A percentile compares a stretch with the other conserved stretches of the same genome.
Evolutionary conservation across 1,140 invertebrate genomes (phyloP).

Genomic region (Trichoplusia ni): DNA sequence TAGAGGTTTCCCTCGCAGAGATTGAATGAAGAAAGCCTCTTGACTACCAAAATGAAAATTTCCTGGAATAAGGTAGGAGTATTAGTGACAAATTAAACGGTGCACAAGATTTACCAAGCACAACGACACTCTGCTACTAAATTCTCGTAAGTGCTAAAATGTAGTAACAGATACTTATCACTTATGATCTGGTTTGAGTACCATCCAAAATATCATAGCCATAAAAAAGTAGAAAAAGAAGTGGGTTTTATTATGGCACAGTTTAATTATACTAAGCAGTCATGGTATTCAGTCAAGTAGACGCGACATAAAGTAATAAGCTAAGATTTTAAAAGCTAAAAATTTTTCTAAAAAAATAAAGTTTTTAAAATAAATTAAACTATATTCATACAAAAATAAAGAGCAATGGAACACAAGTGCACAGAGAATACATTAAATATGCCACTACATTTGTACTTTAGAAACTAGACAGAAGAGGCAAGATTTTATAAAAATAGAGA

Average conservation of each 20-base stretch:
- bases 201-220: too few relatives aligned
- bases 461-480: slow-evolving; percentile 31
- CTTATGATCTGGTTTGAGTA: too few relatives aligned
- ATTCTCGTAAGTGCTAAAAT: background rate
- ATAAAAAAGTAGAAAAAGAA: too few relatives aligned
- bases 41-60: background rate
- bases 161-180: too few relatives aligned
- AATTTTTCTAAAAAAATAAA: background rate
- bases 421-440: slow-evolving; percentile 52
- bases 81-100: background rate
- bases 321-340: background rate
- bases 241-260: too few relatives aligned
- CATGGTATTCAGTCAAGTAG: too few relatives aligned
- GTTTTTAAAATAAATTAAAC: background rate
- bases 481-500: slow-evolving; percentile 41
- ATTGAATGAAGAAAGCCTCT: slow-evolving; percentile 56
- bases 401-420: slow-evolving; percentile 55
- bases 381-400: slow-evolving; percentile 46
- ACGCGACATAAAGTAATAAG: too few relatives aligned
- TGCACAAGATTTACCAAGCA: background rate
- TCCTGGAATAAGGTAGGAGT: background rate
- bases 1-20: slow-evolving; percentile 65
- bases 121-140: background rate
- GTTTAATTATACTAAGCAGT: too few relatives aligned
- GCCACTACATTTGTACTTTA: slow-evolving; percentile 52